These are phyloP conservation scores for Zosterops japonicus DNA, from an alignment of 2,113 vertebrate species.

Conservation along the genomic window DNA sequence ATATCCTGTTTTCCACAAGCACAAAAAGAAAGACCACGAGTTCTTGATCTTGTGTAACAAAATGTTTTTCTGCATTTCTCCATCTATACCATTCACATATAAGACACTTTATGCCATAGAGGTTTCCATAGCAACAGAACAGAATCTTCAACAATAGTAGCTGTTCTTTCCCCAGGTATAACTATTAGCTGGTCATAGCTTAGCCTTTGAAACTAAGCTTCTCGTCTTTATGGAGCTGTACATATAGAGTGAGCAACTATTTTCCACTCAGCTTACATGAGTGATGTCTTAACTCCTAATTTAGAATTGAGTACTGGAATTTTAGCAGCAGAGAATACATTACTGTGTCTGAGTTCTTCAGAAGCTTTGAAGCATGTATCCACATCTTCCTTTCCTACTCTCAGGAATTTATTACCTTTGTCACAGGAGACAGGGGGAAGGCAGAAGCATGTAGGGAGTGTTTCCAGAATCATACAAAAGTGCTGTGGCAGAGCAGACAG, in stretches of 20 bases:
- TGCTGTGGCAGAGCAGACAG: neutral
- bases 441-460: neutral
- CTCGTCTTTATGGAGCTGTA: neutral
- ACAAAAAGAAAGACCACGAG: neutral
- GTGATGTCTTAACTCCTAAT: neutral
- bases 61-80: neutral
- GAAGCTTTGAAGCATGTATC: neutral
- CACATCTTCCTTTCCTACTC: neutral
- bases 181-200: neutral
- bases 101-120: neutral
- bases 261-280: neutral
- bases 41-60: neutral
- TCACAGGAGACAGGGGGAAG: neutral
- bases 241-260: neutral
- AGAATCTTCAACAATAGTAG: slow-evolving; percentile 4
- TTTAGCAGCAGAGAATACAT: neutral
- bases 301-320: neutral
- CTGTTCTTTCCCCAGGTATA: slow-evolving; percentile 18
- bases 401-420: neutral
- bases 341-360: neutral
- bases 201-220: neutral
- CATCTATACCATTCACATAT: neutral
- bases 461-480: neutral
- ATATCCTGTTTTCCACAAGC: neutral
- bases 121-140: slow-evolving; percentile 58